A percentile compares a stretch with the other conserved stretches of the same genome.
These are phyloP conservation scores for Albula goreensis DNA, from an alignment of 2,113 vertebrate genomes.

Conservation along the genomic window DNA sequence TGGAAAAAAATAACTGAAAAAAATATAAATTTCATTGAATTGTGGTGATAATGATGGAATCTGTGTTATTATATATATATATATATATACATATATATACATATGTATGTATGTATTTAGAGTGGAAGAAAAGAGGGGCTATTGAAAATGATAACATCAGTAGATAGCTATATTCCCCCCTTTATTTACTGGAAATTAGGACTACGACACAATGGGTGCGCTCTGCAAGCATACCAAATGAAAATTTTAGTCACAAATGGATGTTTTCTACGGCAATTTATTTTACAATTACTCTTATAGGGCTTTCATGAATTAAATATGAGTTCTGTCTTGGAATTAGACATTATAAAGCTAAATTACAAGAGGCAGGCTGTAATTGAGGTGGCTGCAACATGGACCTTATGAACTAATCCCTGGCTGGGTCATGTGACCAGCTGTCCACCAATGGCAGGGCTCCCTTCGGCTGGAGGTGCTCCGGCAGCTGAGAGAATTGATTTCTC, in stretches of 20 bases:
- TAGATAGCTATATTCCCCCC: neutral
- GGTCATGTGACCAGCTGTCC: conserved; percentile 79
- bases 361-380: conserved; percentile 99
- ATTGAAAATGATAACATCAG: neutral
- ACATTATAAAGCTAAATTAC: conserved; percentile 99
- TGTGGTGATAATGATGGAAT: too few species aligned
- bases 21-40: too few species aligned
- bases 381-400: conserved; percentile 91
- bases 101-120: neutral
- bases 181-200: conserved; percentile 73
- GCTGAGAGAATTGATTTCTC: conserved; percentile 99
- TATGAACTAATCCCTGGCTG: conserved; percentile 94
- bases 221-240: conserved; percentile 80
- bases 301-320: conserved; percentile 99
- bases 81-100: too few species aligned
- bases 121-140: neutral
- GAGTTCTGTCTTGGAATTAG: conserved; percentile 99
- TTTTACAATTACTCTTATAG: conserved; percentile 97
- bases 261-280: conserved; percentile 96
- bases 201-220: conserved; percentile 73
- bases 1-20: too few species aligned
- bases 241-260: conserved; percentile 86
- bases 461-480: conserved; percentile 90
- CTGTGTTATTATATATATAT: too few species aligned
- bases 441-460: conserved; percentile 80